Evolutionary conservation across 2,113 vertebrate species (phyloP).

Genomic region (Dissostichus mawsoni): DNA sequence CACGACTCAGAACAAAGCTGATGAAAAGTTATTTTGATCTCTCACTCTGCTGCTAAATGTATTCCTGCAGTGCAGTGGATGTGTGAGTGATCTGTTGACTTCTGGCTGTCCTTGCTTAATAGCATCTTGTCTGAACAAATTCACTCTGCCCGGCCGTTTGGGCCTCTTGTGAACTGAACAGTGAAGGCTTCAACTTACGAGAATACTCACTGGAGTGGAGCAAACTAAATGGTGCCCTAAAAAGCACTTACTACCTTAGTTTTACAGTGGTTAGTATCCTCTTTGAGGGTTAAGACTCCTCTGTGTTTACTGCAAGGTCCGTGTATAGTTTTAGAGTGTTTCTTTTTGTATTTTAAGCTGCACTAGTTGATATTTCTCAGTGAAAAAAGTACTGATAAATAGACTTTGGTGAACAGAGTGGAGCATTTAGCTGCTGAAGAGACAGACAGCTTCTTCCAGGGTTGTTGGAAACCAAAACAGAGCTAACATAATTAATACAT

Average conservation of each 20-base stretch:
- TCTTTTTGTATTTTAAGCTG: slow-evolving; percentile 1
- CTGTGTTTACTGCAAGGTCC: background rate
- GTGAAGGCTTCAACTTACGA: slow-evolving; percentile 33
- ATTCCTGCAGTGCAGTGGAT: background rate
- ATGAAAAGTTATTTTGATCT: slow-evolving; percentile 33
- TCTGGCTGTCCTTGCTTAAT: slow-evolving; percentile 45
- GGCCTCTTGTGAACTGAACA: slow-evolving; percentile 41
- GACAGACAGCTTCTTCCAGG: background rate
- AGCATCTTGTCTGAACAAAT: slow-evolving; percentile 53
- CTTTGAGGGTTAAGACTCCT: background rate
- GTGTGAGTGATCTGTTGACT: slow-evolving; percentile 47
- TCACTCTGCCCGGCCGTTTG: slow-evolving; percentile 10
- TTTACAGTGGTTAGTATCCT: slow-evolving; percentile 29
- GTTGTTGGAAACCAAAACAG: background rate
- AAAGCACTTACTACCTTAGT: slow-evolving; percentile 24
- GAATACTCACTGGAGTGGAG: slow-evolving; percentile 25
- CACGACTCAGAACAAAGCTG: background rate
- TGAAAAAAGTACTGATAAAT: background rate
- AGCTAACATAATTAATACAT: background rate
- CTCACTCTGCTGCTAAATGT: slow-evolving; percentile 4
- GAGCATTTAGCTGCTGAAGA: background rate
- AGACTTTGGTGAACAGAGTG: background rate
- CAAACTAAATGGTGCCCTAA: slow-evolving; percentile 47
- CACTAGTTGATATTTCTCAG: background rate
- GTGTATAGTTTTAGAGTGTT: no score